Evolutionary conservation across 2,888 invertebrate species (phyloP).

Genomic region (Chorisops tibialis): DNA sequence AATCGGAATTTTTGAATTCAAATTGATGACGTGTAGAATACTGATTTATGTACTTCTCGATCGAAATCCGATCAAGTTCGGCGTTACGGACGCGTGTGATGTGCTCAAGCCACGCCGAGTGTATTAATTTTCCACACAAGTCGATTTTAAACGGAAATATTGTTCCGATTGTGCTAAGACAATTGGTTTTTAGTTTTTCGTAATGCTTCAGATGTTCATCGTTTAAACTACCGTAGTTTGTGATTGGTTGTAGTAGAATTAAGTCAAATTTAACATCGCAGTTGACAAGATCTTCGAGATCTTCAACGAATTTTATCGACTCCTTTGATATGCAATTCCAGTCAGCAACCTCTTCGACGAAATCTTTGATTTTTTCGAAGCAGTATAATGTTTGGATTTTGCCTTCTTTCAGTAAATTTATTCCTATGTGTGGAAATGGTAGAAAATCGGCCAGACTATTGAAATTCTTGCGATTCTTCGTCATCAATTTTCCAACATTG

Average conservation of each 20-base stretch:
- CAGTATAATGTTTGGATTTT: slow-evolving; percentile 31
- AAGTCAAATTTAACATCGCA: slow-evolving; percentile 27
- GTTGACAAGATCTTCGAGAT: slow-evolving; percentile 21
- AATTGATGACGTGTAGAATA: slow-evolving; percentile 31
- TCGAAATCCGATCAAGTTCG: slow-evolving; percentile 12
- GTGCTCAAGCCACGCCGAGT: slow-evolving; percentile 30
- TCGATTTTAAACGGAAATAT: slow-evolving; percentile 31
- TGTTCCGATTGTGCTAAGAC: slow-evolving; percentile 21
- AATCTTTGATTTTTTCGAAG: slow-evolving; percentile 16
- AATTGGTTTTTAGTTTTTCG: slow-evolving; percentile 19
- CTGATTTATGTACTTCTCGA: slow-evolving; percentile 28
- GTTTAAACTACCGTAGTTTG: slow-evolving; percentile 26
- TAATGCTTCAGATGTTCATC: slow-evolving; percentile 29
- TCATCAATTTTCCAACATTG: slow-evolving; percentile 26
- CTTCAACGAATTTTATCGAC: slow-evolving; percentile 27
- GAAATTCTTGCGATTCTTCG: slow-evolving; percentile 19
- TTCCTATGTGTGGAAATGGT: slow-evolving; percentile 32
- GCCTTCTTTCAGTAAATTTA: slow-evolving; percentile 32
- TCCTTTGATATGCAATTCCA: slow-evolving; percentile 29
- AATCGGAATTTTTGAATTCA: slow-evolving; percentile 28
- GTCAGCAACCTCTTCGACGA: slow-evolving; percentile 23
- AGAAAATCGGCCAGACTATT: slow-evolving; percentile 29
- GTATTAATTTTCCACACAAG: slow-evolving; percentile 29
- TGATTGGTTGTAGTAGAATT: slow-evolving; percentile 32
- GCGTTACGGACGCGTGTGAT: slow-evolving; percentile 23